Base-by-base conservation (phyloP, 2,888 invertebrate genomes). In the Eristalis arbustorum region DNA sequence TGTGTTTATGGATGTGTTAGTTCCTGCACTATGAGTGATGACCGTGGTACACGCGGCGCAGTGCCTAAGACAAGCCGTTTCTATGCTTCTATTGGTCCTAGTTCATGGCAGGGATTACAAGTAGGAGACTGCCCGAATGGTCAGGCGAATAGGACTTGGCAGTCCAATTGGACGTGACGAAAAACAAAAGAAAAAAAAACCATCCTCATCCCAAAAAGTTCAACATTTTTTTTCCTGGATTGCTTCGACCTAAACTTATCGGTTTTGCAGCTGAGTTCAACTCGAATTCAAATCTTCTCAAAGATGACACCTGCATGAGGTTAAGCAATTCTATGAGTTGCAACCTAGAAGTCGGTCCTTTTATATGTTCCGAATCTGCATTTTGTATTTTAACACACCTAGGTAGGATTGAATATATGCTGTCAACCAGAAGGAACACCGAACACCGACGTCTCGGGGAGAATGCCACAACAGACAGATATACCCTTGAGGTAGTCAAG, bases 21-120 rank as follows among this genome's bases (percentile, higher is more conserved):
- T 42, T n/a, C 61, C 59, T 59, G 49, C n/a, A n/a, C 49, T 18
- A 75, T 74, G 74, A 81, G 34, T 77, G 74, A 83, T 87, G 63
- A 67, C 63, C 68, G 62, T 67, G 31, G 68, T 75, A 67, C 78
- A 83, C 67, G 79, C 72, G 74, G 69, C 40, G 57, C 40, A 67
- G 49, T 25, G 4, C 42, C 72, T 67, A 61, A 79, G 74, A 75
- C 63, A 76, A 56, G 49, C 61, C 23, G 62, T n/a, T 68, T 49
- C 61, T 56, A 22, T 74, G 71, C 40, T 75, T 81, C 34, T 23
- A 76, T 64, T 80, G 68, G 84, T 72, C 66, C 22, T n/a, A 69
- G 76, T 72, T 76, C 57, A 69, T 40, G 57, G 59, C 76, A 73
- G 72, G 56, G 67, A 72, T 74, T 64, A 40, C 56, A 34, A 68